Evolutionary conservation across 2,888 invertebrate species (phyloP).

Genomic region (Cacoxenus indagator): DNA sequence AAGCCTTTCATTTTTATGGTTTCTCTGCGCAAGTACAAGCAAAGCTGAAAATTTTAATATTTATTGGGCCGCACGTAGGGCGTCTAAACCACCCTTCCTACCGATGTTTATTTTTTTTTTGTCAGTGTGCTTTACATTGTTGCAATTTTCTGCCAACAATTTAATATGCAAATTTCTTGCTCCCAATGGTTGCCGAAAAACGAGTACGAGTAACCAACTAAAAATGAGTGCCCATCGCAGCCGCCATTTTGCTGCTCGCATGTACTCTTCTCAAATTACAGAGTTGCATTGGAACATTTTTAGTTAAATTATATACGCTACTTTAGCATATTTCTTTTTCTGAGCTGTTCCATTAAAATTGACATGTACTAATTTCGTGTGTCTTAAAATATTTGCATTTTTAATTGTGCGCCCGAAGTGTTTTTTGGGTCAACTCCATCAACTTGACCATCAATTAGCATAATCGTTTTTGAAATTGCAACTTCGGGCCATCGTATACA

Average conservation of each 20-base stretch:
- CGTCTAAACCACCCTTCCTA: not conserved
- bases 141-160: conserved; percentile 32
- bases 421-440: conserved; percentile 31
- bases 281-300: not conserved
- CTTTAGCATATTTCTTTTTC: not conserved
- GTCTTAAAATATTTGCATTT: conserved; percentile 41
- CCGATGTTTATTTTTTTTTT: conserved; percentile 29
- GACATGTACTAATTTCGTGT: conserved; percentile 42
- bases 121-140: conserved; percentile 8
- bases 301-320: not conserved
- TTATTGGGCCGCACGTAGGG: conserved; percentile 38
- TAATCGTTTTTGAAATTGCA: conserved; percentile 62
- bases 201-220: too few relatives aligned
- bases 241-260: not conserved
- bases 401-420: conserved; percentile 30
- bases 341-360: conserved; percentile 42
- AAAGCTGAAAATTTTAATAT: conserved; percentile 51
- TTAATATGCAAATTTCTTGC: conserved; percentile 52
- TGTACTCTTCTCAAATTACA: conserved; percentile 8
- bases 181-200: conserved; percentile 31
- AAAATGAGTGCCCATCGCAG: not conserved
- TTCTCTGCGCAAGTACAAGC: not conserved
- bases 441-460: conserved; percentile 56
- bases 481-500: conserved; percentile 27
- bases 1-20: conserved; percentile 51